Conservation (phyloP, 2,888 invertebrate species). For the Phortica okadai region DNA sequence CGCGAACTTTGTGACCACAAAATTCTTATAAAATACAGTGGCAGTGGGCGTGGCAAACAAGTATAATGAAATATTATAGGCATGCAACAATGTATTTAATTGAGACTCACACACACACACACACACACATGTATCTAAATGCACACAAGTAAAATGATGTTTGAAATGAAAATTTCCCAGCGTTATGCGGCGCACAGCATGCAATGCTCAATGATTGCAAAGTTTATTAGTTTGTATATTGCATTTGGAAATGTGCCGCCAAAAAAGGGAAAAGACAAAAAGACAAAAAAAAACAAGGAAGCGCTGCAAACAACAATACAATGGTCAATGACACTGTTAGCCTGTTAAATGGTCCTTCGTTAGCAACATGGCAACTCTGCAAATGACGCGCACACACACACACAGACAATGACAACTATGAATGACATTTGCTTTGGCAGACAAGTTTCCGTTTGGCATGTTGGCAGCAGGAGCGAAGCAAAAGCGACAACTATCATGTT, state of each 20-base stretch:
- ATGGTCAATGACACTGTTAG: not conserved
- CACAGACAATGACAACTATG: too few species aligned
- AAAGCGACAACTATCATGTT: too few species aligned
- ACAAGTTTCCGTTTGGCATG: too few species aligned
- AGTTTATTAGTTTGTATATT: not conserved
- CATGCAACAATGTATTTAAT: not conserved
- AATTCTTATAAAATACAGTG: too few species aligned
- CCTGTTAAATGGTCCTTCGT: not conserved
- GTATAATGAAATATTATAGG: too few species aligned
- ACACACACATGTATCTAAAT: not conserved
- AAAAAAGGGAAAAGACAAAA: too few species aligned
- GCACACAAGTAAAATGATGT: slow-evolving; percentile 16
- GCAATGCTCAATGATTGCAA: not conserved
- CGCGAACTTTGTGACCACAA: too few species aligned
- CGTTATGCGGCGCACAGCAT: slow-evolving; percentile 15
- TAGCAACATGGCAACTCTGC: slow-evolving; percentile 9
- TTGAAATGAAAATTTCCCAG: slow-evolving; percentile 12
- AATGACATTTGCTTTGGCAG: too few species aligned
- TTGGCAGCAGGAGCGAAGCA: too few species aligned
- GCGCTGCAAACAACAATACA: too few species aligned
- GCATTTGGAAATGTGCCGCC: not conserved
- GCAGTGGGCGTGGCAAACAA: too few species aligned
- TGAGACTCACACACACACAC: slow-evolving; percentile 8
- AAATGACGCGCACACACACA: not conserved
- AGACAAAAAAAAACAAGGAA: too few species aligned